Evolutionary conservation across 1,140 invertebrate species (phyloP), one percentile per base, ranked within the genome.

Genomic region (Drosophila quadrilineata): DNA sequence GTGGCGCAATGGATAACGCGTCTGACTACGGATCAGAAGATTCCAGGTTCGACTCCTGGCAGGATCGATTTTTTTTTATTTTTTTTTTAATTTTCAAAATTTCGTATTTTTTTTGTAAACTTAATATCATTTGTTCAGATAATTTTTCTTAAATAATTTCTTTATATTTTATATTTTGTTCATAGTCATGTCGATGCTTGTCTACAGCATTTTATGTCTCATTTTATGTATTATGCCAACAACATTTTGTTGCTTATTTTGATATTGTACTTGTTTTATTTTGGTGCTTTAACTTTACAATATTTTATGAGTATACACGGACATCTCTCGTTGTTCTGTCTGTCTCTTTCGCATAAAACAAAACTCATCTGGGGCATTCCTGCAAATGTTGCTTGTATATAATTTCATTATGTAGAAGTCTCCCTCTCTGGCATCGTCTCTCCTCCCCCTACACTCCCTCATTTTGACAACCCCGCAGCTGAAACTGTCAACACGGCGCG

Each of bases 1-100:
- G 92, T 93, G 92, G 92, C 92, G 92, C 92, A 93, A 93, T 91
- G 92, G 92, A 93, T 93, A 93, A 93, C 92, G 92, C 92, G 92
- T 92, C 92, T 89, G 92, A 93, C 92, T 93, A 93, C 92, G 92
- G 92, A 93, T 93, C 92, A 93, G 92, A 93, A 93, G 92, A 93
- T 93, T 93, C 92, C 92, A 93, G 92, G 92, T 93, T 93, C 92
- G 92, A 93, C 92, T 93, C 92, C 92, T 93, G 92, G 92, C 92
- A 92, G 91, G 92, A 91, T 93, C 92, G 92, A 48, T 9, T 1
- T 31, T 26, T n/a, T 45, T 52, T 41, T 48, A 57, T 46, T 26
- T 16, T 48, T 31, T 60, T 69, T 28, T 48, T 21, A 26, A 33
- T 16, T 52, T 22, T 40, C 38, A 36, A 17, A 14, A 31, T 21